Percentiles rank a stretch among this genome's conserved stretches.
These are phyloP conservation scores for Chloromyia formosa DNA, from an alignment of 2,888 invertebrate species.

Conservation along the genomic window DNA sequence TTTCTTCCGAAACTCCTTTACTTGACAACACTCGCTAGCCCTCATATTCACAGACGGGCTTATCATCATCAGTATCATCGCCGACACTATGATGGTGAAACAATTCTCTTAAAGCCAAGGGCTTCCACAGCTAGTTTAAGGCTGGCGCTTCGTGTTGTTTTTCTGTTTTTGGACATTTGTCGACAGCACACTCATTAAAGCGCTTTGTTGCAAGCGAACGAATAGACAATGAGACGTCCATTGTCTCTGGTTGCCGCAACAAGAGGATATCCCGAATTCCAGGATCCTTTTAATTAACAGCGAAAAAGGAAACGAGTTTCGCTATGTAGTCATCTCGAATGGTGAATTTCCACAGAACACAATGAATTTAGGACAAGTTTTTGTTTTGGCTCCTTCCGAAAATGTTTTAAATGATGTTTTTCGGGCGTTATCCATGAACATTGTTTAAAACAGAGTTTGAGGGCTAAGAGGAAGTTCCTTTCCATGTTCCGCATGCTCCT, in stretches of 20 bases:
- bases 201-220: constrained; percentile 12
- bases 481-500: no score
- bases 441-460: no score
- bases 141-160: no score
- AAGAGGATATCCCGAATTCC: constrained; percentile 27
- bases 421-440: neutral
- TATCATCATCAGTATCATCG: constrained; percentile 14
- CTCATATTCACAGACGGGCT: neutral
- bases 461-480: no score
- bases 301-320: constrained; percentile 27
- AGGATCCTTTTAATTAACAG: constrained; percentile 42
- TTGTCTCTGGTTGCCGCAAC: constrained; percentile 33
- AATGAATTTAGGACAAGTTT: constrained; percentile 39
- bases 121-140: no score
- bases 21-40: neutral
- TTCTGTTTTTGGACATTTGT: no score
- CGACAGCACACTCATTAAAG: constrained; percentile 27
- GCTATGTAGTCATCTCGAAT: neutral
- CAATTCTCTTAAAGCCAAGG: no score
- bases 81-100: constrained; percentile 3
- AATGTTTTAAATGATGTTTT: constrained; percentile 27
- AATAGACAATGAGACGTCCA: constrained; percentile 31
- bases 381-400: constrained; percentile 10
- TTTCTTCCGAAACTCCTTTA: no score
- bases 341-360: constrained; percentile 11